Evolutionary conservation across 2,797 vertebrate species (phyloP).

Genomic region (Sebastes taczanowskii): DNA sequence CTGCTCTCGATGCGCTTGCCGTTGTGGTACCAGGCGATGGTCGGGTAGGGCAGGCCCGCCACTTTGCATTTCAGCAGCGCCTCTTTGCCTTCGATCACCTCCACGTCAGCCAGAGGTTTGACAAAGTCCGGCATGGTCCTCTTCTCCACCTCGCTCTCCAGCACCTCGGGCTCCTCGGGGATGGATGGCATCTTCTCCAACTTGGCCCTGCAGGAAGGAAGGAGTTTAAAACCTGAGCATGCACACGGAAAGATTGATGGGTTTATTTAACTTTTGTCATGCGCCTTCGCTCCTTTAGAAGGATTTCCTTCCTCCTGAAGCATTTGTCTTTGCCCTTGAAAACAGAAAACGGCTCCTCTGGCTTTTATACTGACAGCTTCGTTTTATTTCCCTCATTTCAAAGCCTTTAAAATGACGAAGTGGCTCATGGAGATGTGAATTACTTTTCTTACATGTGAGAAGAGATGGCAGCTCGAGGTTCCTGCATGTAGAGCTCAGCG

Average conservation of each 20-base stretch:
- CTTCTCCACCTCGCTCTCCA: conserved; percentile 87
- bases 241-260: not conserved
- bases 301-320: not conserved
- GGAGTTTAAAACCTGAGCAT: not conserved
- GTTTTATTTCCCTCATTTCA: not conserved
- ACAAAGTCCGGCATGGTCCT: conserved; percentile 95
- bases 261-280: not conserved
- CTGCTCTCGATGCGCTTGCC: conserved; percentile 91
- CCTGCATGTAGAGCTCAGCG: conserved; percentile 92
- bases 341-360: not conserved
- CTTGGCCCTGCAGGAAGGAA: conserved; percentile 83
- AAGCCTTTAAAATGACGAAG: not conserved
- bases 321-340: not conserved
- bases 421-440: not conserved
- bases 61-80: conserved; percentile 90
- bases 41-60: conserved; percentile 91
- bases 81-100: conserved; percentile 92
- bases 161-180: conserved; percentile 92
- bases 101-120: conserved; percentile 89
- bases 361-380: not conserved
- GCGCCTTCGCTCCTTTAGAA: not conserved
- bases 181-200: conserved; percentile 98
- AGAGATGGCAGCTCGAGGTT: conserved; percentile 86
- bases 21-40: conserved; percentile 96
- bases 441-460: conserved; percentile 88